A percentile compares a stretch with the other conserved stretches of the same genome.
phyloP scores from a whole-genome alignment of 1,140 invertebrate genomes.

The Leucophenga varia region DNA sequence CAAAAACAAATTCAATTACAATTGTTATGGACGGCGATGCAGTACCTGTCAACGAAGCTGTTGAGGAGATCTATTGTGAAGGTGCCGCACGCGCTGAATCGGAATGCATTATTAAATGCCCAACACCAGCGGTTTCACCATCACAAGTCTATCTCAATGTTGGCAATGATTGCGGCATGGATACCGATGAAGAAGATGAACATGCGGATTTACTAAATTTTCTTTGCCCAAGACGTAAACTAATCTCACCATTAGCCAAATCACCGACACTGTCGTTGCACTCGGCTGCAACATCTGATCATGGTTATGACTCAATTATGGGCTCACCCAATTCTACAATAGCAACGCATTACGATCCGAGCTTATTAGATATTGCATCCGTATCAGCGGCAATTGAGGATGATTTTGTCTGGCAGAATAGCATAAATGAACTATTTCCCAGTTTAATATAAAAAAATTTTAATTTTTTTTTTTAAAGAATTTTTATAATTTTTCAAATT shows the following conservation, averaged over 20 bases:
- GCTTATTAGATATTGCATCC: background rate
- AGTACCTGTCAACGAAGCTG: slow-evolving; percentile 60
- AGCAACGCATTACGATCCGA: slow-evolving; percentile 6
- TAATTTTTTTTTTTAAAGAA: background rate
- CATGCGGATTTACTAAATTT: slow-evolving; percentile 53
- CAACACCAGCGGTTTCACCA: slow-evolving; percentile 51
- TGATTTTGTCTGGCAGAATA: slow-evolving; percentile 42
- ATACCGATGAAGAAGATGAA: slow-evolving; percentile 55
- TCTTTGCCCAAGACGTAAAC: slow-evolving; percentile 43
- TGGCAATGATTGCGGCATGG: slow-evolving; percentile 57
- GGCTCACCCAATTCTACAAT: slow-evolving; percentile 56
- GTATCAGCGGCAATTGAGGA: slow-evolving; percentile 25
- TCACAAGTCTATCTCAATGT: slow-evolving; percentile 53
- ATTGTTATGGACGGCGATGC: slow-evolving; percentile 68
- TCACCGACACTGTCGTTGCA: slow-evolving; percentile 44
- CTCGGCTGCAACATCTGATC: slow-evolving; percentile 58
- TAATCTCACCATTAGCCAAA: slow-evolving; percentile 43
- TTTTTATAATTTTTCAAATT: slow-evolving; percentile 28
- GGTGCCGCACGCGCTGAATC: slow-evolving; percentile 33
- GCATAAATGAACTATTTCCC: slow-evolving; percentile 47
- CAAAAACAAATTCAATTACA: slow-evolving; percentile 70
- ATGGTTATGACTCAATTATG: slow-evolving; percentile 62
- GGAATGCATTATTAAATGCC: slow-evolving; percentile 48
- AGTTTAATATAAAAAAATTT: slow-evolving; percentile 32
- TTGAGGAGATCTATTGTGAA: slow-evolving; percentile 52